phyloP scores from a whole-genome alignment of 2,888 invertebrate species.

The Camponotus fellah region DNA sequence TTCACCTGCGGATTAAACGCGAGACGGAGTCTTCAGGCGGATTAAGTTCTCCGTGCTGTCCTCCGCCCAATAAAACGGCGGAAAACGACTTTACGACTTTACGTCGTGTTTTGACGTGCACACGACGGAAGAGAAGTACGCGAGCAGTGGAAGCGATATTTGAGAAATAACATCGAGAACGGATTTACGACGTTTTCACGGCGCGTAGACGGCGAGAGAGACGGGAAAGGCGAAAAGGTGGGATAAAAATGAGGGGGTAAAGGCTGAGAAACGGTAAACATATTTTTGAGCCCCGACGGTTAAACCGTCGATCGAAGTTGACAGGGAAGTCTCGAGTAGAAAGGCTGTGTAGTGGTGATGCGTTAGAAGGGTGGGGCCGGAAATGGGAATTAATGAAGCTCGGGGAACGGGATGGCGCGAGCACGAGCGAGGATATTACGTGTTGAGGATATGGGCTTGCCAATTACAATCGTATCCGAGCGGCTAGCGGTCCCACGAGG shows the following conservation, averaged over 20 bases:
- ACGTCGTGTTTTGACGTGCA: constrained; percentile 46
- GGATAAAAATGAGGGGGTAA: constrained; percentile 51
- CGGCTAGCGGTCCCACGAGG: constrained; percentile 76
- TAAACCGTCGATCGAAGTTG: constrained; percentile 64
- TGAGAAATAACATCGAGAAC: constrained; percentile 56
- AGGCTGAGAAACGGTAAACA: constrained; percentile 58
- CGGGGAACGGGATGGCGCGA: constrained; percentile 60
- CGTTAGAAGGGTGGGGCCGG: constrained; percentile 45
- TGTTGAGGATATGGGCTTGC: constrained; percentile 76
- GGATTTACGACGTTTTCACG: constrained; percentile 56
- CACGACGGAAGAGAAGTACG: constrained; percentile 26
- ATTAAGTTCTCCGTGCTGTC: constrained; percentile 44
- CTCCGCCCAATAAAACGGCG: constrained; percentile 21
- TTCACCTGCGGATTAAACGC: constrained; percentile 27
- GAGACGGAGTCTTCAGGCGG: background rate
- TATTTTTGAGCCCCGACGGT: constrained; percentile 49
- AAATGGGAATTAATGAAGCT: constrained; percentile 72
- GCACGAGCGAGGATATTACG: constrained; percentile 68
- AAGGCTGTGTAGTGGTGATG: constrained; percentile 32
- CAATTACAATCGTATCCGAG: constrained; percentile 80
- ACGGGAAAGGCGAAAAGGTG: constrained; percentile 4
- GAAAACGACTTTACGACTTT: constrained; percentile 51
- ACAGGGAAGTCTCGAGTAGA: constrained; percentile 55
- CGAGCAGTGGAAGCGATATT: constrained; percentile 49
- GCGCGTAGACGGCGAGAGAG: background rate